phyloP scores from a whole-genome alignment of 2,113 vertebrate genomes.

The Arvicanthis niloticus region DNA sequence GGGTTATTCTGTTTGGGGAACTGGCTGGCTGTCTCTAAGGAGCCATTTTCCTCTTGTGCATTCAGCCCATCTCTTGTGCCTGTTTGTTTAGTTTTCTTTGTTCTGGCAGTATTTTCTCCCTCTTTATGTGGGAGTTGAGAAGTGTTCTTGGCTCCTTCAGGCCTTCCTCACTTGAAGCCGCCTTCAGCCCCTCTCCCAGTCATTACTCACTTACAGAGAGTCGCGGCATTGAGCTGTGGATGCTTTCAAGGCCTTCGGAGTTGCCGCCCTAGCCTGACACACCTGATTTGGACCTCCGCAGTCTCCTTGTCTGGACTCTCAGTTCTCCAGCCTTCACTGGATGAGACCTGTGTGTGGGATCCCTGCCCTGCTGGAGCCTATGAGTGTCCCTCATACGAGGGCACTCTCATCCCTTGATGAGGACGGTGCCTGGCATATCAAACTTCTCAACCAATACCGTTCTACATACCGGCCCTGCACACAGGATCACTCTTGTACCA shows the following conservation, averaged over 20 bases:
- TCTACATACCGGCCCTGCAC: background rate
- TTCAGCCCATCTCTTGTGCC: background rate
- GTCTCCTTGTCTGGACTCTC: accelerated
- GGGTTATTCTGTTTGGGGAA: background rate
- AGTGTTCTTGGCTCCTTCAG: background rate
- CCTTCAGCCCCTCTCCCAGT: background rate
- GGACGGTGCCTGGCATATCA: accelerated
- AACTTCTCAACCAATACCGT: too few species aligned
- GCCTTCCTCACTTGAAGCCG: background rate
- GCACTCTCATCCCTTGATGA: background rate
- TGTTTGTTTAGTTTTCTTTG: background rate
- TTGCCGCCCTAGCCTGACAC: accelerated
- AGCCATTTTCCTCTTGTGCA: background rate
- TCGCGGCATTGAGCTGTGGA: background rate
- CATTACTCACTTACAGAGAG: background rate
- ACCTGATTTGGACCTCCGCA: background rate
- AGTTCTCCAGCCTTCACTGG: accelerated
- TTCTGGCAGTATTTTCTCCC: background rate
- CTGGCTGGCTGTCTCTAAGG: background rate
- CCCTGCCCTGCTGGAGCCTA: background rate
- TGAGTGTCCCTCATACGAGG: background rate
- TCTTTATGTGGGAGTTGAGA: background rate
- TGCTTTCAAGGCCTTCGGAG: background rate
- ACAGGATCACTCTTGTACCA: background rate
- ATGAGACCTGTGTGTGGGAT: accelerated